Evolutionary conservation across 2,113 vertebrate species (phyloP).

Genomic region (Garra rufa): DNA sequence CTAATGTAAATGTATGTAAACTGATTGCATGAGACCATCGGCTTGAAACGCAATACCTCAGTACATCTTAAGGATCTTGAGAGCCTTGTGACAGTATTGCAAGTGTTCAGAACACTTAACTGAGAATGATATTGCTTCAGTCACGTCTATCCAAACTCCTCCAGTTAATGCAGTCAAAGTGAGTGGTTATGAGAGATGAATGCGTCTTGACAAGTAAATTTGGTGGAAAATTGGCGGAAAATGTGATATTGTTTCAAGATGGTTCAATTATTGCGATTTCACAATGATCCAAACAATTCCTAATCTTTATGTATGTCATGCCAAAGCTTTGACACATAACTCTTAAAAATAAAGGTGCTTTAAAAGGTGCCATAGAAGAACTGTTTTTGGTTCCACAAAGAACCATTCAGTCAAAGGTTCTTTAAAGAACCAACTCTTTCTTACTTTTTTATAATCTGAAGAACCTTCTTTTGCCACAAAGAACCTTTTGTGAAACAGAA

Average conservation of each 20-base stretch:
- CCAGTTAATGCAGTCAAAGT: background rate
- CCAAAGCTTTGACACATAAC: background rate
- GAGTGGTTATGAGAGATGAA: background rate
- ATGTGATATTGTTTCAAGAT: slow-evolving; percentile 31
- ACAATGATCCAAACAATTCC: slow-evolving; percentile 17
- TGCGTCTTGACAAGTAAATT: slow-evolving; percentile 2
- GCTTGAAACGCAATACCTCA: background rate
- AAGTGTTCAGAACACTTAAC: background rate
- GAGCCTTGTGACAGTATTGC: background rate
- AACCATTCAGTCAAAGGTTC: too few relatives aligned
- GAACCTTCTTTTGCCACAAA: too few relatives aligned
- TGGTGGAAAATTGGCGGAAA: slow-evolving; percentile 31
- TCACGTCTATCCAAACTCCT: slow-evolving; percentile 4
- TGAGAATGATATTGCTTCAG: background rate
- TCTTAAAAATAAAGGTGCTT: too few relatives aligned
- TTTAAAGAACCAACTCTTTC: too few relatives aligned
- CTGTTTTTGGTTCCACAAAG: too few relatives aligned
- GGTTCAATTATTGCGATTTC: slow-evolving; percentile 32
- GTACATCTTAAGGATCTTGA: slow-evolving; percentile 1
- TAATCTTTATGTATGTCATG: background rate
- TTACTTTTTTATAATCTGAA: too few relatives aligned
- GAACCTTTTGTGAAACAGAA: too few relatives aligned
- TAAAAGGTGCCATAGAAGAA: too few relatives aligned
- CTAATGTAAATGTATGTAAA: slow-evolving; percentile 16
- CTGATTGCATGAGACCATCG: background rate